phyloP scores from a whole-genome alignment of 2,113 vertebrate species.

The Pterocles orientalis region DNA sequence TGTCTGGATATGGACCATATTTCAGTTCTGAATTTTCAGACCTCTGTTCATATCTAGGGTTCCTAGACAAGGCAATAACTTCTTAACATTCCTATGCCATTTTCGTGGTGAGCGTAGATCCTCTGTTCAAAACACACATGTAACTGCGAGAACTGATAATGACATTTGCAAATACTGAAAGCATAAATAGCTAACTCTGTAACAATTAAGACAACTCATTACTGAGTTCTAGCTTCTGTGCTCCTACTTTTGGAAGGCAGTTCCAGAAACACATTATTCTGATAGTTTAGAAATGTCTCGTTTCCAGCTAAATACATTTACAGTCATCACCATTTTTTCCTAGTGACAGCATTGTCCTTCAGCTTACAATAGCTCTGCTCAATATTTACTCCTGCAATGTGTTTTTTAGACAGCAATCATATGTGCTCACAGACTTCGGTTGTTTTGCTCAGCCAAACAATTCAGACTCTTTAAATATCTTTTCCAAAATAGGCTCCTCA shows the following conservation, averaged over 20 bases:
- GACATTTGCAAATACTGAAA: neutral
- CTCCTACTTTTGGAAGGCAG: neutral
- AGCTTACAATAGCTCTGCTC: neutral
- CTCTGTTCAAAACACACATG: neutral
- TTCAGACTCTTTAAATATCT: neutral
- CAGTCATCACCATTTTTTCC: constrained; percentile 2
- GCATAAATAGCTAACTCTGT: neutral
- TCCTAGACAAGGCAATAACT: neutral
- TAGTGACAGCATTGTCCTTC: constrained; percentile 35
- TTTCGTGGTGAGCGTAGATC: neutral
- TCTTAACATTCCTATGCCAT: neutral
- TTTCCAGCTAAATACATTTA: constrained; percentile 1
- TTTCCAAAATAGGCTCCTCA: neutral
- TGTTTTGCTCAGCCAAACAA: neutral
- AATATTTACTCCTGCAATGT: constrained; percentile 4
- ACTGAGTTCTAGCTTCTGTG: neutral
- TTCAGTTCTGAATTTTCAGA: neutral
- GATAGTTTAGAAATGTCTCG: neutral
- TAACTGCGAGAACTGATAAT: neutral
- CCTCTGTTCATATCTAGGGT: neutral
- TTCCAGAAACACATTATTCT: neutral
- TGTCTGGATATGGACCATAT: neutral
- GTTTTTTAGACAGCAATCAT: neutral
- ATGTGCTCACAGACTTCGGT: neutral
- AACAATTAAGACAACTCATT: neutral